Base-by-base conservation (phyloP, 2,113 vertebrate species). In the Colossoma macropomum region DNA sequence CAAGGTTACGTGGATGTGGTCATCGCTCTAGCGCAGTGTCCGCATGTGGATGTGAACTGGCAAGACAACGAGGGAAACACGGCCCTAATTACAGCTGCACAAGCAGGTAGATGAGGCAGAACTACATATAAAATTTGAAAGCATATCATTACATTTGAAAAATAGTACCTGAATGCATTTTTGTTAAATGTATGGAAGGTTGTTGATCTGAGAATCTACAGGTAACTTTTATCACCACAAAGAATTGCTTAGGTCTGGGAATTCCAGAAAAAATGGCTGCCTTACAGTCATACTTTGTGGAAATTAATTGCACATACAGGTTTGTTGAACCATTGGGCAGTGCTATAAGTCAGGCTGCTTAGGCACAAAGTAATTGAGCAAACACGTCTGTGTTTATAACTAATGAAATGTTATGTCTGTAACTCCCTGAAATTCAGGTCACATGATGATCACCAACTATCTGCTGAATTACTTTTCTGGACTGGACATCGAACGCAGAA, bases 61-160 rank as follows among this genome's bases (percentile, higher is more conserved):
- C 97, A 99, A 90, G 98, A 99, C 94, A 98, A 94, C 0, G 97
- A 99, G 89, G 97, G 97, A n/a, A 99, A 99, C 92, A 99, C 97
- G 0, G 97, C 98, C 80, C 95, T 99, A 0, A 99, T 98, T 85
- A 97, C 92, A 0, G 97, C 98, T 17, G 95, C 95, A 0, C 98
- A 99, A 94, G 98, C 98, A 95, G 98, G 98, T 99, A 73, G 70
- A 38, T 38, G n/a, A 30, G 19, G 65, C 8, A 41, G 4, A 41
- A 21, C 9, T 66, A 9, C 23, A 11, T 1, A 4, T 45, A 45
- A 8, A 11, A 45, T 45, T 45, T 9, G 4, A 45, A 45, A 45
- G 41, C 41, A 45, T 11, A 45, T 9, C 10, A 45, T 11, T 9
- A 45, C 41, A 45, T 45, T 6, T 45, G 41, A 45, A 5, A 6